Evolutionary conservation across 2,113 vertebrate genomes (phyloP), one percentile per base, ranked within the genome.

Genomic region (Fulica atra): DNA sequence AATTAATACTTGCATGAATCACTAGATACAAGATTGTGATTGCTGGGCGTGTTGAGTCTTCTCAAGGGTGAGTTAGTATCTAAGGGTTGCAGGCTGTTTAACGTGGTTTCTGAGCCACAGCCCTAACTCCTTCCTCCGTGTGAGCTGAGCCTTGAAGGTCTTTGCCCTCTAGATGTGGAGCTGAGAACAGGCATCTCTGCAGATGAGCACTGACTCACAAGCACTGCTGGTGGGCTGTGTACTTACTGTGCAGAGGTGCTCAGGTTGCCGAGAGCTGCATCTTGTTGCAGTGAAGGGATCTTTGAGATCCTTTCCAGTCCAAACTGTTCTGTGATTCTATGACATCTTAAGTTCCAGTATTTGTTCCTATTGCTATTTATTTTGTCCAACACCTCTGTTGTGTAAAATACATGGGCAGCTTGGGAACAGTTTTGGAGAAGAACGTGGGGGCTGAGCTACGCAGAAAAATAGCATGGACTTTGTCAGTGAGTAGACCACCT

Each of bases 1-100:
- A 89, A 89, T 63, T 35, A 89, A 64, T 42, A 19, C 23, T 85
- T 80, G 61, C 1, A 10, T 96, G 95, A 93, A 93, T 95, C 91
- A 77, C 53, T n/a, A 92, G 91, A 76, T 87, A 88, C 15, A 38
- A 40, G 53, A 53, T 31, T 24, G 66, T 5, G 73, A 87, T 93
- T 89, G 73, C 84, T 89, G 94, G 91, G 81, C 95, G 24, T 94
- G 94, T 91, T 69, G 54, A 63, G 11, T 91, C 94, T 93, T 93
- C 89, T 91, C 91, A 81, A 74, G 44, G 29, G 33, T 48, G 57
- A 94, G 69, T 81, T 92, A 68, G 50, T n/a, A 84, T 85, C 84
- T 81, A 61, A 92, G 73, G 68, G 65, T 87, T 87, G 61, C 76
- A 60, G 83, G 93, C 83, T 88, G 60, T 96, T 92, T 51, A 35